A percentile compares a stretch with the other conserved stretches of the same genome.
Evolutionary conservation across 2,113 vertebrate genomes (phyloP).

Genomic region (Illadopsis cleaveri): DNA sequence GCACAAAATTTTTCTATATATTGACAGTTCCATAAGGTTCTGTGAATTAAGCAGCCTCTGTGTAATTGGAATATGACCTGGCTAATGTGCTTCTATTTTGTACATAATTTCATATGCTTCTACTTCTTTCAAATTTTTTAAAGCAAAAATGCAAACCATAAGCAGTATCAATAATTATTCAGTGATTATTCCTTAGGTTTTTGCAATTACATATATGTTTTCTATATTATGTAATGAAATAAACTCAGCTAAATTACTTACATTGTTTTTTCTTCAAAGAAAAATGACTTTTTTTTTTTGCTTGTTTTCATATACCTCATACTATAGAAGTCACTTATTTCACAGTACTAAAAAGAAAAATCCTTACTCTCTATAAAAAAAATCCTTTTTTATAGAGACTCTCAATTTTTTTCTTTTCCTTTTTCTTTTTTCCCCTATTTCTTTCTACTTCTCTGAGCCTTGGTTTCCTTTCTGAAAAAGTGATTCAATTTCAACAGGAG

Average conservation of each 20-base stretch:
- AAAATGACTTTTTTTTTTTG: not conserved
- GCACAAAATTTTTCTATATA: not conserved
- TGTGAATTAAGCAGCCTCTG: not conserved
- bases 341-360: not conserved
- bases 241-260: not conserved
- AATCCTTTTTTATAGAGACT: not conserved
- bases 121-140: not conserved
- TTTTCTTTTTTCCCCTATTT: not conserved
- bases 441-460: not conserved
- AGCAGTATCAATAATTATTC: not conserved
- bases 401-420: accelerated
- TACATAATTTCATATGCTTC: not conserved
- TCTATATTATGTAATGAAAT: not conserved
- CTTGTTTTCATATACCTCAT: not conserved
- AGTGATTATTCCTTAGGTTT: not conserved
- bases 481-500: not conserved
- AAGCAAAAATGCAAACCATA: not conserved
- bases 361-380: not conserved
- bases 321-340: not conserved
- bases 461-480: not conserved
- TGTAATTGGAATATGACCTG: not conserved
- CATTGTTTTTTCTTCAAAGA: not conserved
- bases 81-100: not conserved
- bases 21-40: not conserved
- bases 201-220: not conserved